phyloP scores from a whole-genome alignment of 2,888 invertebrate species.

The Ellobium chinense region DNA sequence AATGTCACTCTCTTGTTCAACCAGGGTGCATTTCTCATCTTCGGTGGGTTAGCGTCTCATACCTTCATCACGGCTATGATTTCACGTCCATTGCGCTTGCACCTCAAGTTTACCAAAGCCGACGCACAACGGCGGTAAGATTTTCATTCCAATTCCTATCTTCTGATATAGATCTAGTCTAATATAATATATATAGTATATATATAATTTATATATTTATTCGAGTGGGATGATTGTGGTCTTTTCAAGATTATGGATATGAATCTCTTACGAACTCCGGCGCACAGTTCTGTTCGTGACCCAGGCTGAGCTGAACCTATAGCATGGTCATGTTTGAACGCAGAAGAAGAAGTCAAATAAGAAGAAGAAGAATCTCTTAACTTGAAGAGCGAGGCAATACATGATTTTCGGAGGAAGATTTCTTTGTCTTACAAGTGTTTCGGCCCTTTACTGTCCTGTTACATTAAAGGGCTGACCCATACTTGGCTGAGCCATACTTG shows the following conservation, averaged over 20 bases:
- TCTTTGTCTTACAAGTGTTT: too few relatives aligned
- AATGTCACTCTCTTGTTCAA: background rate
- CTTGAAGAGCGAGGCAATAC: too few relatives aligned
- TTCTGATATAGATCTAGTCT: background rate
- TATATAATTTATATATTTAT: background rate
- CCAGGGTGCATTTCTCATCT: constrained; percentile 62
- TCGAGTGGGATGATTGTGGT: background rate
- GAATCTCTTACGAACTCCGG: too few relatives aligned
- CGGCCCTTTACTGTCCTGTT: too few relatives aligned
- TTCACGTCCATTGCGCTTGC: constrained; percentile 58
- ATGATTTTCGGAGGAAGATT: too few relatives aligned
- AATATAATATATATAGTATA: background rate
- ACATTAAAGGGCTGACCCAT: too few relatives aligned
- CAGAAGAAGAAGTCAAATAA: too few relatives aligned
- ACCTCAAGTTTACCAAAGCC: constrained; percentile 33
- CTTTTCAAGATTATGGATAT: background rate
- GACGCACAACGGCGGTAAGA: background rate
- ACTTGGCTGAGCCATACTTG: too few relatives aligned
- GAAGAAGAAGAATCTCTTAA: too few relatives aligned
- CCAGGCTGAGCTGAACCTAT: too few relatives aligned
- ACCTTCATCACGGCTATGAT: constrained; percentile 59
- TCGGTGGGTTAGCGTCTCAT: constrained; percentile 59
- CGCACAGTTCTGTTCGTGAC: too few relatives aligned
- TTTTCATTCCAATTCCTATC: background rate
- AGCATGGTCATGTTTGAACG: too few relatives aligned